Conservation (phyloP, 92 coral and sea anemone species). For the Paramuricea clavata region DNA sequence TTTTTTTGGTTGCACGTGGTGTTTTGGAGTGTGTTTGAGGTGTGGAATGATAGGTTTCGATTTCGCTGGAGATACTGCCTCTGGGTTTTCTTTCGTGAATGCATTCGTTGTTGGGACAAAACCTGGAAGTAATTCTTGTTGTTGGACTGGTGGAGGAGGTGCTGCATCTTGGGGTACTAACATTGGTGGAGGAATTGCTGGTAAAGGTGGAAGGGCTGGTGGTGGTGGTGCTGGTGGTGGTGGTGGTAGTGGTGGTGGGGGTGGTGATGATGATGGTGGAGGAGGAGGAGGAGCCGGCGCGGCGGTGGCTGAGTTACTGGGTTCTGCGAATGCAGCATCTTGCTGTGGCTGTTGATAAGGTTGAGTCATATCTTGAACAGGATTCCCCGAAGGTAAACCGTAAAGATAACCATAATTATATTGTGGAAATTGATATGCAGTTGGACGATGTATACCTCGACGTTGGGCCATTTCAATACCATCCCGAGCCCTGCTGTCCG, state of each 20-base stretch:
- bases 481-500: constrained; percentile 76
- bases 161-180: background rate
- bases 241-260: background rate
- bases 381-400: constrained; percentile 39
- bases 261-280: background rate
- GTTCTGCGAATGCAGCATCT: background rate
- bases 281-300: constrained; percentile 16
- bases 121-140: constrained; percentile 20
- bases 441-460: constrained; percentile 48
- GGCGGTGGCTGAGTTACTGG: background rate
- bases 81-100: constrained; percentile 14
- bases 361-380: constrained; percentile 48
- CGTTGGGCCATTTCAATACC: constrained; percentile 68
- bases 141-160: background rate
- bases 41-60: constrained; percentile 1
- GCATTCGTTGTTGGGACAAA: constrained; percentile 1
- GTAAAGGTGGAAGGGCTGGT: constrained; percentile 19
- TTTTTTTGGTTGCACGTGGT: constrained; percentile 7
- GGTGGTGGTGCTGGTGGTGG: constrained; percentile 17
- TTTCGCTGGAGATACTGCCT: background rate
- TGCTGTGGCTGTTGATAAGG: constrained; percentile 25
- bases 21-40: constrained; percentile 17
- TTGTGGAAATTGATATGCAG: constrained; percentile 52
- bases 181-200: constrained; percentile 17
- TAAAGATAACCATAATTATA: constrained; percentile 39